phyloP scores from a whole-genome alignment of 2,113 vertebrate genomes.

The Aspidoscelis tigris region DNA sequence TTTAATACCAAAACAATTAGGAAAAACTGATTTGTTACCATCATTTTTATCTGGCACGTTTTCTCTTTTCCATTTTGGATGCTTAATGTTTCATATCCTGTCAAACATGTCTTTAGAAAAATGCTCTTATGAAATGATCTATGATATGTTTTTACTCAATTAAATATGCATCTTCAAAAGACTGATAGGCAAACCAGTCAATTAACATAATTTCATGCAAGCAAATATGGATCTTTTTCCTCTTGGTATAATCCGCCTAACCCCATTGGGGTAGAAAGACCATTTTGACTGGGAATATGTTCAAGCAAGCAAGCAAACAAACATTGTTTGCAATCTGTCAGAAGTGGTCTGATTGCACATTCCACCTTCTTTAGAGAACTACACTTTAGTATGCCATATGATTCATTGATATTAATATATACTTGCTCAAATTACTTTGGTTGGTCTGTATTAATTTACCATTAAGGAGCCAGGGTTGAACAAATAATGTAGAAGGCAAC shows the following conservation, averaged over 20 bases:
- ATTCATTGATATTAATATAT: neutral
- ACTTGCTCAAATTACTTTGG: neutral
- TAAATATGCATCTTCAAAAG: neutral
- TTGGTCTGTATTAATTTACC: conserved; percentile 16
- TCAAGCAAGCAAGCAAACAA: too few species aligned
- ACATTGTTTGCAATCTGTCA: neutral
- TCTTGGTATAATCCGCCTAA: neutral
- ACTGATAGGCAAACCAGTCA: neutral
- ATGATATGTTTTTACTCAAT: neutral
- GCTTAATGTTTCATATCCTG: neutral
- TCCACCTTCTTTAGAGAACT: neutral
- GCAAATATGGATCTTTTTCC: neutral
- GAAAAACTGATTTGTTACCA: neutral
- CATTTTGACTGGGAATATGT: neutral
- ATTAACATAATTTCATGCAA: neutral
- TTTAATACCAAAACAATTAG: neutral
- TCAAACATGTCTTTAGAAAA: neutral
- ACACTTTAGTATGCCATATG: neutral
- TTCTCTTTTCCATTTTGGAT: neutral
- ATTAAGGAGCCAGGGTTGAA: conserved; percentile 1
- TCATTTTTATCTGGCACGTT: neutral
- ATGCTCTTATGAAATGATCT: neutral
- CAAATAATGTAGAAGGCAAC: neutral
- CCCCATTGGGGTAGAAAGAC: neutral
- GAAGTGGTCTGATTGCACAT: neutral